Conservation (phyloP, 1,140 invertebrate genomes). For the Saccostrea echinata region DNA sequence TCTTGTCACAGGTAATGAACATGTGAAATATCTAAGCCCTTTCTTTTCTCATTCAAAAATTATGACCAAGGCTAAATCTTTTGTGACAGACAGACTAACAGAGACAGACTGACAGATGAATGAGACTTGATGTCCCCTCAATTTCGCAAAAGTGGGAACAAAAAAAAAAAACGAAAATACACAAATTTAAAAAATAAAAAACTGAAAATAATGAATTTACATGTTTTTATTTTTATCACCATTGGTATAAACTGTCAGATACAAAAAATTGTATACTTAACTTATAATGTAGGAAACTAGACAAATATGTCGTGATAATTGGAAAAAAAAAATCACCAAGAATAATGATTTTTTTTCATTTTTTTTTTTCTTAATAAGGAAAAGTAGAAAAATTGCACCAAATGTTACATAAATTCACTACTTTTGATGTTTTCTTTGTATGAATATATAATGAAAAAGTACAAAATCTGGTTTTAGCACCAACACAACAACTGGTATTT, state of each 20-base stretch:
- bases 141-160: too few relatives aligned
- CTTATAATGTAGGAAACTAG: neutral
- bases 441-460: neutral
- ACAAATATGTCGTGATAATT: constrained; percentile 4
- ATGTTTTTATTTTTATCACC: constrained; percentile 5
- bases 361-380: neutral
- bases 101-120: too few relatives aligned
- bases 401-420: neutral
- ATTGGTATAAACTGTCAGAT: neutral
- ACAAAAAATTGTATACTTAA: neutral
- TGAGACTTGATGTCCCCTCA: too few relatives aligned
- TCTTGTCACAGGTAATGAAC: too few relatives aligned
- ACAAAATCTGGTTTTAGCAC: constrained; percentile 38
- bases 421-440: neutral
- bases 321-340: neutral
- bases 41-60: too few relatives aligned
- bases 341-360: neutral
- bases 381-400: constrained; percentile 36
- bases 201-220: neutral
- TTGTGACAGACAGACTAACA: too few relatives aligned
- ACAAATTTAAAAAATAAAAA: too few relatives aligned
- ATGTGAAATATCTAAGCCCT: too few relatives aligned
- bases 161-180: too few relatives aligned
- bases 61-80: too few relatives aligned
- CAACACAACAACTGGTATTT: constrained; percentile 32